phyloP scores from a whole-genome alignment of 2,888 invertebrate species.

The Prosapia bicincta region DNA sequence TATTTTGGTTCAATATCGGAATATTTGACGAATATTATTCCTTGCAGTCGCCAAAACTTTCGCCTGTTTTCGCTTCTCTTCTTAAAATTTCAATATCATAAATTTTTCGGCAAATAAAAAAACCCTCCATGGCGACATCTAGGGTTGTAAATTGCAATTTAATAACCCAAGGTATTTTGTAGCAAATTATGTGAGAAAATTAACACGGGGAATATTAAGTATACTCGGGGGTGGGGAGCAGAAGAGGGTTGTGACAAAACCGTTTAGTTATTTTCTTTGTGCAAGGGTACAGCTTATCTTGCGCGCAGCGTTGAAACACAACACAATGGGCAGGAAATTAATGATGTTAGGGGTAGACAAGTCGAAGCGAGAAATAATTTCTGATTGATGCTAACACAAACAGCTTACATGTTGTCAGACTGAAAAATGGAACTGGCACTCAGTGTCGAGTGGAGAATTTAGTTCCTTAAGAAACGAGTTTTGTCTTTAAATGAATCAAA shows the following conservation, averaged over 20 bases:
- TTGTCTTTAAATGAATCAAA: not conserved
- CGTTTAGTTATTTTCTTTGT: conserved; percentile 2
- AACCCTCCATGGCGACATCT: too few relatives aligned
- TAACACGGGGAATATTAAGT: not conserved
- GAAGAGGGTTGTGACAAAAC: not conserved
- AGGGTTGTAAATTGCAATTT: not conserved
- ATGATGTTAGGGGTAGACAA: not conserved
- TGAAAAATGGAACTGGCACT: not conserved
- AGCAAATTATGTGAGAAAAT: not conserved
- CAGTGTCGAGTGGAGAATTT: not conserved
- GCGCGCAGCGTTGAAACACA: not conserved
- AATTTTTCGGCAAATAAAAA: too few relatives aligned
- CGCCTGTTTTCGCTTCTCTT: too few relatives aligned
- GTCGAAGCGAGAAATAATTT: conserved; percentile 2
- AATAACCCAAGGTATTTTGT: not conserved
- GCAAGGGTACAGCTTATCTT: not conserved
- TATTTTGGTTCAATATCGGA: too few relatives aligned
- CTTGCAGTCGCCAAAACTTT: too few relatives aligned
- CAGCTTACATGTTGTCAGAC: conserved; percentile 2
- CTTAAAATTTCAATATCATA: too few relatives aligned
- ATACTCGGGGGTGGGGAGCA: not conserved
- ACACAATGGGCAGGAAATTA: conserved; percentile 2
- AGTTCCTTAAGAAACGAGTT: not conserved
- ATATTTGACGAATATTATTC: too few relatives aligned
- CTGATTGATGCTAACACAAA: conserved; percentile 2